Evolutionary conservation across 2,888 invertebrate species (phyloP).

Genomic region (Hanleya hanleyi): DNA sequence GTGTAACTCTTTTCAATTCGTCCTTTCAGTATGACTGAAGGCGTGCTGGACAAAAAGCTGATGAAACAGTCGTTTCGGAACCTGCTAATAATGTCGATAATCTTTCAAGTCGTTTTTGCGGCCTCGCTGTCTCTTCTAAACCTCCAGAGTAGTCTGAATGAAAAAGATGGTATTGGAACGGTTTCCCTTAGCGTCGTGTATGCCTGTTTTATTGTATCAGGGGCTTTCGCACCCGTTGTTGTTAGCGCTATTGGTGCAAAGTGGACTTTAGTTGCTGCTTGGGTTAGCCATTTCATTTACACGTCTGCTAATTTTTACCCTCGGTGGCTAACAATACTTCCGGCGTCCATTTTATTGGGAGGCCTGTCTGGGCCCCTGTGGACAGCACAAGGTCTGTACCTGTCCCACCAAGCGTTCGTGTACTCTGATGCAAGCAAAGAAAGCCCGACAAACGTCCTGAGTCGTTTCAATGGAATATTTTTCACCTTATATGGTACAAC

Average conservation of each 20-base stretch:
- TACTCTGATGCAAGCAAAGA: conserved; percentile 47
- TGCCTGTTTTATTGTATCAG: conserved; percentile 62
- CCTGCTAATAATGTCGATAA: conserved; percentile 49
- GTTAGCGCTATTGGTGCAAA: conserved; percentile 60
- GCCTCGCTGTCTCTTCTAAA: conserved; percentile 65
- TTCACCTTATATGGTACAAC: conserved; percentile 60
- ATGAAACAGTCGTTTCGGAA: conserved; percentile 26
- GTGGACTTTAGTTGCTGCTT: conserved; percentile 53
- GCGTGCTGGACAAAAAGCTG: too few species aligned
- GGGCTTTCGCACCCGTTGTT: conserved; percentile 60
- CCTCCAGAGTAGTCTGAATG: conserved; percentile 64
- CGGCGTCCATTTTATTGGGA: conserved; percentile 62
- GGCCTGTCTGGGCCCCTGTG: conserved; percentile 62
- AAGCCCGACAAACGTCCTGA: conserved; percentile 53
- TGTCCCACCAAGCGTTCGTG: conserved; percentile 58
- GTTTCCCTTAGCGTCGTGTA: conserved; percentile 62
- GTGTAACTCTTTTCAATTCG: too few species aligned
- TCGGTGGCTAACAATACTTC: conserved; percentile 52
- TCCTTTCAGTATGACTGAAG: too few species aligned
- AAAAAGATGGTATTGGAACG: conserved; percentile 56
- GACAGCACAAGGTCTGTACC: conserved; percentile 65
- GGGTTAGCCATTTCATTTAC: conserved; percentile 57
- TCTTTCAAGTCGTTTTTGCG: conserved; percentile 63
- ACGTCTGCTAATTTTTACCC: conserved; percentile 64
- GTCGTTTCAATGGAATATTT: conserved; percentile 65